These are phyloP conservation scores for Pangasius larnaudii DNA, from an alignment of 2,797 vertebrate genomes.

Conservation along the genomic window DNA sequence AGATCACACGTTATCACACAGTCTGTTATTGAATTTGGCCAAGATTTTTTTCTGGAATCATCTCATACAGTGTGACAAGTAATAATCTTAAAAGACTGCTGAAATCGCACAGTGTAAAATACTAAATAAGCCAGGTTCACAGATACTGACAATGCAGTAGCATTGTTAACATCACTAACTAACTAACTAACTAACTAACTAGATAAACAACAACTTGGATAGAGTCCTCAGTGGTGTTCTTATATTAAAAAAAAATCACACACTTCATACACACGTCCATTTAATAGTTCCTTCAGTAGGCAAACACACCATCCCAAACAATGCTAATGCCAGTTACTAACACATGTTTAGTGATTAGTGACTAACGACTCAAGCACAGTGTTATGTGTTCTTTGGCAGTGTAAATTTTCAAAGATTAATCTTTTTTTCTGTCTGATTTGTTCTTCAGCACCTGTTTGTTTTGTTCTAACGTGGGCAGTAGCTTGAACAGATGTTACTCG, in stretches of 20 bases:
- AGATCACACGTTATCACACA: background rate
- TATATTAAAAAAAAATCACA: background rate
- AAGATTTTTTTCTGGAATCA: background rate
- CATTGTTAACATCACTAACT: background rate
- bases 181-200: background rate
- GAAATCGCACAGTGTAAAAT: background rate
- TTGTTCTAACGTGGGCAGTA: constrained; percentile 4
- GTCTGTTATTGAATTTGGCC: background rate
- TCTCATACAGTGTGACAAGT: background rate
- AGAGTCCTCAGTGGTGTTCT: background rate
- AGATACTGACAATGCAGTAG: background rate
- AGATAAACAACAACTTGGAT: background rate
- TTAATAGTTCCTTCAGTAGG: background rate
- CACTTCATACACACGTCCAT: background rate
- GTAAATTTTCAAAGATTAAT: background rate
- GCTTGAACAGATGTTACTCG: constrained; percentile 19
- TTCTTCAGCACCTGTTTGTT: constrained; percentile 18
- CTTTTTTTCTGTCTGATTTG: constrained; percentile 1
- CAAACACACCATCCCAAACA: background rate
- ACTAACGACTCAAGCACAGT: background rate
- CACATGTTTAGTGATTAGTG: constrained; percentile 1
- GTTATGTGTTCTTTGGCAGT: background rate
- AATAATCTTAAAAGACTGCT: background rate
- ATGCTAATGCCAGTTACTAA: background rate
- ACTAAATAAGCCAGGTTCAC: background rate